These are phyloP conservation scores for Epinephelus awoara DNA, from an alignment of 2,797 vertebrate genomes.

Conservation along the genomic window DNA sequence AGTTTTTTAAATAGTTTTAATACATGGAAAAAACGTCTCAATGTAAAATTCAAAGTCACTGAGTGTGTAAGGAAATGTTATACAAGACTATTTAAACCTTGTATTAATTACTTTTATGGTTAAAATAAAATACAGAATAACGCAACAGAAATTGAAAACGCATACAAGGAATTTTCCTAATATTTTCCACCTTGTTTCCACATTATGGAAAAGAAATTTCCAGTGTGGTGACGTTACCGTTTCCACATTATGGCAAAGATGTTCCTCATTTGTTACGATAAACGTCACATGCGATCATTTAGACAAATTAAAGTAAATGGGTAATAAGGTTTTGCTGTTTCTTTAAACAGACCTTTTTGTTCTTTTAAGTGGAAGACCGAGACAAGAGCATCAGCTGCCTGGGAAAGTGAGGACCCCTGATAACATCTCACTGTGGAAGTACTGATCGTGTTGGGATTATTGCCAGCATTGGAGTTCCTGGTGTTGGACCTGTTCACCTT, in stretches of 20 bases:
- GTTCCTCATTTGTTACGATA: slow-evolving; percentile 43
- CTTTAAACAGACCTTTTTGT: slow-evolving; percentile 43
- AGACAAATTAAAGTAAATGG: slow-evolving; percentile 25
- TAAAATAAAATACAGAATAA: not conserved
- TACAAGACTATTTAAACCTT: slow-evolving; percentile 10
- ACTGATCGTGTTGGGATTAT: slow-evolving; percentile 69
- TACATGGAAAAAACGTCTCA: not conserved
- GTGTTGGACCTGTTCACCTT: not conserved
- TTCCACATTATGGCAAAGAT: slow-evolving; percentile 20
- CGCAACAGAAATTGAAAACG: not conserved
- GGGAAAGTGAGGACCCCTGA: slow-evolving; percentile 43
- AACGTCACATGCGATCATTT: slow-evolving; percentile 28
- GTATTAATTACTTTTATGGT: not conserved
- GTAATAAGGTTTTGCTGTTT: slow-evolving; percentile 23
- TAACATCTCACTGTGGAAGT: slow-evolving; percentile 60
- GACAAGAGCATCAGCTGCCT: slow-evolving; percentile 35
- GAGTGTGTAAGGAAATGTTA: not conserved
- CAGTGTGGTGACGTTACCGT: not conserved
- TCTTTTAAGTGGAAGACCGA: slow-evolving; percentile 24
- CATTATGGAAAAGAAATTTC: not conserved
- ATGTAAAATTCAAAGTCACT: not conserved
- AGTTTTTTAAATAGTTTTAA: not conserved
- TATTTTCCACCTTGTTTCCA: slow-evolving; percentile 44
- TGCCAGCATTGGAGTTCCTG: slow-evolving; percentile 33
- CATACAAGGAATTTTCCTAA: slow-evolving; percentile 17